Evolutionary conservation across 1,140 invertebrate genomes (phyloP).

Genomic region (Oedothorax gibbosus): DNA sequence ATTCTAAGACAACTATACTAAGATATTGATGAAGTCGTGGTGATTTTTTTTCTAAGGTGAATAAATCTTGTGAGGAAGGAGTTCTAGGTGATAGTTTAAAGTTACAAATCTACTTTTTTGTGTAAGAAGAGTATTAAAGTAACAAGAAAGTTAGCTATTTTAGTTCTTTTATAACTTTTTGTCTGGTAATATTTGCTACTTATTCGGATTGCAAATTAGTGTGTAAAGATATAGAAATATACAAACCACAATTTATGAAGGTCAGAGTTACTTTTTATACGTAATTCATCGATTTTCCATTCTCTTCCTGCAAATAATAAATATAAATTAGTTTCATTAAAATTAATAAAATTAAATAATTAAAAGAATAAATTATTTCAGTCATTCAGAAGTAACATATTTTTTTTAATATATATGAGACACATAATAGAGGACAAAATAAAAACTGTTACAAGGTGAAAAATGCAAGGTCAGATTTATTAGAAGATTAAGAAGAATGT

Average conservation of each 20-base stretch:
- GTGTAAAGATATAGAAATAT: background rate
- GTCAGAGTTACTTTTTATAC: constrained; percentile 95
- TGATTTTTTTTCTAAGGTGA: too few relatives aligned
- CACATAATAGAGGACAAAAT: background rate
- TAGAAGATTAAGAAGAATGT: background rate
- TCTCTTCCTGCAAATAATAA: constrained; percentile 75
- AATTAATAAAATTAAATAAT: background rate
- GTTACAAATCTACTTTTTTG: too few relatives aligned
- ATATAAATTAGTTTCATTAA: background rate
- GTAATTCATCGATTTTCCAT: constrained; percentile 91
- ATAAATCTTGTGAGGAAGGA: too few relatives aligned
- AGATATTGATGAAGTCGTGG: too few relatives aligned
- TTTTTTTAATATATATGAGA: background rate
- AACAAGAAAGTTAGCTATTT: too few relatives aligned
- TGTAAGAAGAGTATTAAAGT: too few relatives aligned
- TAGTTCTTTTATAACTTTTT: too few relatives aligned
- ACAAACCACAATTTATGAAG: constrained; percentile 96
- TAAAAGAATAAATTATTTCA: background rate
- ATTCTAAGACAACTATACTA: too few relatives aligned
- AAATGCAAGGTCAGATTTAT: background rate
- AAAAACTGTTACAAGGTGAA: background rate
- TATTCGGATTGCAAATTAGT: too few relatives aligned
- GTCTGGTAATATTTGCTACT: too few relatives aligned
- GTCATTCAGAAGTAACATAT: background rate
- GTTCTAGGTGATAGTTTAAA: too few relatives aligned